These are phyloP conservation scores for Drosophila buzzatii DNA, from an alignment of 2,888 invertebrate genomes.

Conservation along the genomic window DNA sequence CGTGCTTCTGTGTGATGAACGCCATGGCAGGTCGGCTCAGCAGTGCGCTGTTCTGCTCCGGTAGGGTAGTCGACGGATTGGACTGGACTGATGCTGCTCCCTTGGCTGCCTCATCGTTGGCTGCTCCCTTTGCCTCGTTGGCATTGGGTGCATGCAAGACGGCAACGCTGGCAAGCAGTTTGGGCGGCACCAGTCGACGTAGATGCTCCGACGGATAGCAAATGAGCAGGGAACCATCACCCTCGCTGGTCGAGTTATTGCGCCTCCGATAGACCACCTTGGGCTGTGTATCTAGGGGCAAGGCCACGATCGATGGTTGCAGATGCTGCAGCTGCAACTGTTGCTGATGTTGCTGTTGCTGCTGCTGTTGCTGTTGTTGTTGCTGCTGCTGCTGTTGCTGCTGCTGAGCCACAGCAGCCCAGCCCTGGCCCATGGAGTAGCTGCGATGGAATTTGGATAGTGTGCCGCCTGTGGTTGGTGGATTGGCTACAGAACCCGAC, in stretches of 20 bases:
- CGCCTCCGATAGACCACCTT: constrained; percentile 87
- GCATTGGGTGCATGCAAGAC: constrained; percentile 60
- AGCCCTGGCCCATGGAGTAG: constrained; percentile 92
- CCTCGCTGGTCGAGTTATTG: constrained; percentile 90
- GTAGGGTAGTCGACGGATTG: constrained; percentile 17
- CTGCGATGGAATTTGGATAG: constrained; percentile 90
- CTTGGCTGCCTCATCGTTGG: constrained; percentile 34
- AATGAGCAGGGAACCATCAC: constrained; percentile 87
- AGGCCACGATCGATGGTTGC: constrained; percentile 20
- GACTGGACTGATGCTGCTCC: constrained; percentile 22
- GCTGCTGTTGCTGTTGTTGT: constrained; percentile 41
- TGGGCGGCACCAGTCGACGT: constrained; percentile 90
- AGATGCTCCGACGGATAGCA: constrained; percentile 96
- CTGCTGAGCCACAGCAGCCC: constrained; percentile 82
- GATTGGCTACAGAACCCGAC: constrained; percentile 71
- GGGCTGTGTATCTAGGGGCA: constrained; percentile 63
- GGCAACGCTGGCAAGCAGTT: constrained; percentile 85
- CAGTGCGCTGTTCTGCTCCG: constrained; percentile 73
- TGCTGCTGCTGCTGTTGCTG: constrained; percentile 65
- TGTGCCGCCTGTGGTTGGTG: constrained; percentile 56
- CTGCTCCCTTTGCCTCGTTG: constrained; percentile 20
- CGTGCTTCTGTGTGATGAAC: constrained; percentile 94
- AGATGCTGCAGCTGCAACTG: constrained; percentile 29
- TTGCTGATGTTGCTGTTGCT: constrained; percentile 28
- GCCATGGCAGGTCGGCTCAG: constrained; percentile 91